Evolutionary conservation across 2,797 vertebrate species (phyloP).

Genomic region (Rousettus madagascariensis): DNA sequence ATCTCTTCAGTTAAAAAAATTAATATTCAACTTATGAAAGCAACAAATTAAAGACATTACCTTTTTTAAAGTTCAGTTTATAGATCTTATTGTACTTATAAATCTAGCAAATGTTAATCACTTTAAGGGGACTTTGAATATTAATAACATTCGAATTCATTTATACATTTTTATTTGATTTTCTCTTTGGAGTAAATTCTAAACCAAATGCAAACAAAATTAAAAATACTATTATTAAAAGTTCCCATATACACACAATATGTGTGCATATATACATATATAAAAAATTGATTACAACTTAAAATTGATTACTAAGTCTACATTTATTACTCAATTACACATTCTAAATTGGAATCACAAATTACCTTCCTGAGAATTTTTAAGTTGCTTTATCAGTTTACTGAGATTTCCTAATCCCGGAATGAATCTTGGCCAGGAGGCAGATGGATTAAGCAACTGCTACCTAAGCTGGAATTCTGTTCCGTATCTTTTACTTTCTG

Average conservation of each 20-base stretch:
- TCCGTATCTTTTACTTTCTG: neutral
- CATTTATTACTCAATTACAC: neutral
- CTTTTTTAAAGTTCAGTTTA: neutral
- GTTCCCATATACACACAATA: neutral
- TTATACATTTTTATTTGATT: constrained; percentile 13
- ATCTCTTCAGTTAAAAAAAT: neutral
- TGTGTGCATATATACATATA: neutral
- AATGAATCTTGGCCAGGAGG: neutral
- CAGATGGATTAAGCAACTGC: neutral
- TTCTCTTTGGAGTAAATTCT: neutral
- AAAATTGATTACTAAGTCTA: neutral
- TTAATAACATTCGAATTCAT: neutral
- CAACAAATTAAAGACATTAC: neutral
- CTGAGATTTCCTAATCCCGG: neutral
- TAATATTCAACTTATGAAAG: neutral
- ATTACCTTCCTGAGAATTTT: neutral
- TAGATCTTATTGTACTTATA: neutral
- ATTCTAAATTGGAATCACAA: neutral
- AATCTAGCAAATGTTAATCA: neutral
- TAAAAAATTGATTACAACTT: neutral
- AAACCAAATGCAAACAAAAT: constrained; percentile 17
- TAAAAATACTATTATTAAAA: neutral
- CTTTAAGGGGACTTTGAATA: neutral
- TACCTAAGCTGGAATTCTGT: neutral
- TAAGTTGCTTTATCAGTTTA: neutral